Conservation (phyloP, 2,797 vertebrate genomes). For the Peromyscus aztecus region DNA sequence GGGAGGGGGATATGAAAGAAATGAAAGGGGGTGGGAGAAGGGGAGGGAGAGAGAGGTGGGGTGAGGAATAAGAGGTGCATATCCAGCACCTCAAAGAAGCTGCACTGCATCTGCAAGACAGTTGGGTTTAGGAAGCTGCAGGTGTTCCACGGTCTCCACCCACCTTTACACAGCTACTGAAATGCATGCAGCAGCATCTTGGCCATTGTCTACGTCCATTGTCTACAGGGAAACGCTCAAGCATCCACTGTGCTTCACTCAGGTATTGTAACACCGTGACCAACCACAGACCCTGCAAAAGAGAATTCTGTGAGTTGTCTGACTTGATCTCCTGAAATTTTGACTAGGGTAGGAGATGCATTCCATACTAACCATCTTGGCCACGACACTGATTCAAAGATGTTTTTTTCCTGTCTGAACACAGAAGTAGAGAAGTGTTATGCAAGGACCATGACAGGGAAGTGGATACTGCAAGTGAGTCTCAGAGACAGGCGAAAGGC, state of each 20-base stretch:
- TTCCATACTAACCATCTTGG: slow-evolving; percentile 2
- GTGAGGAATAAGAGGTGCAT: neutral
- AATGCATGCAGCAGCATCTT: neutral
- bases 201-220: neutral
- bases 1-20: neutral
- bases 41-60: accelerated
- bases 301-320: slow-evolving; percentile 30
- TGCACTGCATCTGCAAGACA: neutral
- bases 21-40: neutral
- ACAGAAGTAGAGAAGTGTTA: neutral
- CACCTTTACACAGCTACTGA: slow-evolving; percentile 11
- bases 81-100: neutral
- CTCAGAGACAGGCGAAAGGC: slow-evolving; percentile 47
- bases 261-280: neutral
- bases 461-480: neutral
- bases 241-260: neutral
- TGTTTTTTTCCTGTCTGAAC: neutral
- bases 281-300: neutral
- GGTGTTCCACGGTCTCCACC: neutral
- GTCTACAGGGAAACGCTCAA: neutral
- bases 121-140: slow-evolving; percentile 33
- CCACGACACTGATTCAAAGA: neutral
- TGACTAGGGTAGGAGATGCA: neutral
- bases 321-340: slow-evolving; percentile 37
- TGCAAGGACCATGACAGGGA: slow-evolving; percentile 26